Base-by-base conservation (phyloP, 1,140 invertebrate genomes). In the Drosophila sp. region DNA sequence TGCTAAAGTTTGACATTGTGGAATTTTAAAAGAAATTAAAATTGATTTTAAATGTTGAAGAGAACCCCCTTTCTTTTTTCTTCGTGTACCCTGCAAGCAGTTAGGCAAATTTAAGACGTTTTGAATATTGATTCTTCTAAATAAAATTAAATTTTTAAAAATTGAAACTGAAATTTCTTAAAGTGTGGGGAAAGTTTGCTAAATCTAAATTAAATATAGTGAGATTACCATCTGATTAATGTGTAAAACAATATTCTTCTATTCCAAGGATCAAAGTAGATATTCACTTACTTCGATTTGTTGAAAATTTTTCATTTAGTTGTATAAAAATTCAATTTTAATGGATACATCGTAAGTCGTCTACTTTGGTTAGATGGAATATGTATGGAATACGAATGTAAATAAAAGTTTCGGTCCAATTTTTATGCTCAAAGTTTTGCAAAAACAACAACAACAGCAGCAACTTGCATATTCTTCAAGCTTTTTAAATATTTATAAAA, bases 21-120 rank as follows among this genome's bases (percentile, higher is more conserved):
- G 38, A 67, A 66, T 71, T 62, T 41, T 32, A 41, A 74, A 79
- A 67, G 40, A 78, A 81, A 86, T 86, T 78, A 82, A 87, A 87
- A 79, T 86, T 82, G 83, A 82, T 86, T 86, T 86, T 79, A 72
- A 69, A 72, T 65, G 56, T 29, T 40, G 41, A 60, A 65, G 63
- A 66, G 62, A 27, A 29, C 27, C 56, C 3, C 3, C 32, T 33
- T 60, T 25, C 44, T 41, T 44, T 27, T n/a, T 58, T 44, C 1
- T 2, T 50, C 17, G 38, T 40, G 11, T 7, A 27, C 47, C 47
- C 25, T 55, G 23, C 10, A 44, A 41, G 4, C 40, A 30, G 41
- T 35, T 27, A 10, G 30, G 8, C 30, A 61, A 27, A 57, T 32
- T 11, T 29, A 11, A 1, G 11, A 1, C 3, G n/a, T 41, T 41